Evolutionary conservation across 1,140 invertebrate species (phyloP), one percentile per base, ranked within the genome.

Genomic region (Lasioglossum baleicum): DNA sequence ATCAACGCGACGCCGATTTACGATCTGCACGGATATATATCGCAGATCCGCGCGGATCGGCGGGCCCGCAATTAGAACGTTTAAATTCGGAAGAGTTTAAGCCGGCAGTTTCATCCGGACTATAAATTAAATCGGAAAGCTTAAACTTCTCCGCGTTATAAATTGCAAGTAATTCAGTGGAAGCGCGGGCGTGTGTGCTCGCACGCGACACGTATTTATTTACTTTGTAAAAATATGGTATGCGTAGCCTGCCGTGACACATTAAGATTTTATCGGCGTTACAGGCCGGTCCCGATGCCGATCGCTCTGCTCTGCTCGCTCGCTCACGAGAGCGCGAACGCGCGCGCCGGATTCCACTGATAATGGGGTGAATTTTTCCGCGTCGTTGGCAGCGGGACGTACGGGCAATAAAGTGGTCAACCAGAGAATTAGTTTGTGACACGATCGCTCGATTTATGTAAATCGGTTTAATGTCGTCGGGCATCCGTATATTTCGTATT

Each of bases 361-460:
- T 66, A 79, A 79, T 70, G 60, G 61, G 26, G 76, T 10, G 31
- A 65, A 58, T 79, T 79, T 73, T 79, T 65, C 44, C 61, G 40
- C n/a, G 15, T 56, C 51, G 76, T 79, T 65, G 48, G 17, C 15
- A 26, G 17, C 48, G 7, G n/a, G 48, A 64, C 13, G 22, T 42
- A 35, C 40, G 22, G 61, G 70, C 61, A 56, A 84, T 83, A 82
- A 85, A 85, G 76, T 64, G 81, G 77, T 66, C 22, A 65, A 85
- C 82, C 74, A 60, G 63, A 51, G 81, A 86, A 86, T 86, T 87
- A 83, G 81, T 77, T 75, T 72, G 44, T 77, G 74, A 61, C 78
- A 78, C 71, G 76, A 72, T 58, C 68, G 86, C 70, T 89, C 89
- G 83, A 90, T 90, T 90, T 90, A 90, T 90, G 89, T 85, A 90